phyloP scores from a whole-genome alignment of 2,888 invertebrate genomes.

The Girardia tigrina region DNA sequence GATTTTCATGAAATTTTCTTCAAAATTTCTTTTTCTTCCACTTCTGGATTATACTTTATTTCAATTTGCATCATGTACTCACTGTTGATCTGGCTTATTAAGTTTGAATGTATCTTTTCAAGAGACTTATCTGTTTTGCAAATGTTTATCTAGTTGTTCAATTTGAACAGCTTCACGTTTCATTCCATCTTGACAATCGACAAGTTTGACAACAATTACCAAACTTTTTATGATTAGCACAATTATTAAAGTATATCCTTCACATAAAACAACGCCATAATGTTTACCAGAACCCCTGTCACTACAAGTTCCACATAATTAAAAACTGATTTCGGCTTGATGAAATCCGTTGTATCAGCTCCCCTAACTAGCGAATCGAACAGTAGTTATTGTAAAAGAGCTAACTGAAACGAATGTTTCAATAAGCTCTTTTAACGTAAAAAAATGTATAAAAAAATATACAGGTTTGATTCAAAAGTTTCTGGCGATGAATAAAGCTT shows the following conservation, averaged over 20 bases:
- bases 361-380: too few relatives aligned
- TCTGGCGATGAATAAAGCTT: too few relatives aligned
- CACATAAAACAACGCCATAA: conserved; percentile 56
- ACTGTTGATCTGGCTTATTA: background rate
- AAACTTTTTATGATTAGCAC: conserved; percentile 81
- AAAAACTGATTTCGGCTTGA: too few relatives aligned
- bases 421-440: too few relatives aligned
- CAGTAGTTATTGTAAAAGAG: too few relatives aligned
- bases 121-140: background rate
- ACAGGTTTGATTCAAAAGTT: too few relatives aligned
- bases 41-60: background rate
- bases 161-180: conserved; percentile 56
- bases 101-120: background rate
- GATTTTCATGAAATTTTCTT: conserved; percentile 19
- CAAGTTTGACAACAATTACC: conserved; percentile 86
- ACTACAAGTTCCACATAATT: too few relatives aligned
- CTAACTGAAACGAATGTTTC: too few relatives aligned
- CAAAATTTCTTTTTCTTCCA: background rate
- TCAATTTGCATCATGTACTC: conserved; percentile 8
- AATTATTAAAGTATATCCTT: conserved; percentile 80
- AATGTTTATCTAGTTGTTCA: background rate
- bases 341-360: too few relatives aligned
- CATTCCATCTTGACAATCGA: conserved; percentile 86
- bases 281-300: too few relatives aligned
- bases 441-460: too few relatives aligned